phyloP scores from a whole-genome alignment of 2,797 vertebrate species.

The Anableps anableps region DNA sequence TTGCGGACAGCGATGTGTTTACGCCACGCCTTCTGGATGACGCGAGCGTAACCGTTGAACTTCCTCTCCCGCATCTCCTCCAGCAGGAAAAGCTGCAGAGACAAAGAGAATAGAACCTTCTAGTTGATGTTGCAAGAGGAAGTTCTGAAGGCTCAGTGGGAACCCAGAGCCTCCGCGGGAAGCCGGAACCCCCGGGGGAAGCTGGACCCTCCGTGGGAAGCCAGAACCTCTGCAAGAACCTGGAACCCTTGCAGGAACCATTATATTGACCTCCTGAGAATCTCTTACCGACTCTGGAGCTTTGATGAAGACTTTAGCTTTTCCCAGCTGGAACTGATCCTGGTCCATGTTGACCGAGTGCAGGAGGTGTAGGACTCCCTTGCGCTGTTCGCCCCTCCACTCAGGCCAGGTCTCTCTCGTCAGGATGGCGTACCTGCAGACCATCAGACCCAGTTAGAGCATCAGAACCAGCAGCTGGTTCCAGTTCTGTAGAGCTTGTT shows the following conservation, averaged over 20 bases:
- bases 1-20: conserved; percentile 87
- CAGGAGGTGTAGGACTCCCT: conserved; percentile 84
- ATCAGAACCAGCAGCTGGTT: fast-evolving
- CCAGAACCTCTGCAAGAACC: too few species aligned
- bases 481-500: not conserved
- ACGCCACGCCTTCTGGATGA: conserved; percentile 89
- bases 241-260: too few species aligned
- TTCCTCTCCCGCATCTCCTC: conserved; percentile 90
- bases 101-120: not conserved
- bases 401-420: conserved; percentile 84
- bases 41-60: conserved; percentile 84
- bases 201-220: too few species aligned
- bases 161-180: too few species aligned
- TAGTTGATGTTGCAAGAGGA: not conserved
- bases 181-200: too few species aligned
- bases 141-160: too few species aligned
- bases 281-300: conserved; percentile 86
- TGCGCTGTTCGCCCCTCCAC: conserved; percentile 82
- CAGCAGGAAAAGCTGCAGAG: conserved; percentile 83
- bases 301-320: conserved; percentile 86
- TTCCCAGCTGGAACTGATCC: conserved; percentile 88
- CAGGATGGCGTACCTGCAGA: conserved; percentile 85
- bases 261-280: not conserved
- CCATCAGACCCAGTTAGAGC: not conserved
- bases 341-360: conserved; percentile 86